These are phyloP conservation scores for Paracentrotus lividus DNA, from an alignment of 53 echinoderm and acorn worm genomes.

Conservation along the genomic window DNA sequence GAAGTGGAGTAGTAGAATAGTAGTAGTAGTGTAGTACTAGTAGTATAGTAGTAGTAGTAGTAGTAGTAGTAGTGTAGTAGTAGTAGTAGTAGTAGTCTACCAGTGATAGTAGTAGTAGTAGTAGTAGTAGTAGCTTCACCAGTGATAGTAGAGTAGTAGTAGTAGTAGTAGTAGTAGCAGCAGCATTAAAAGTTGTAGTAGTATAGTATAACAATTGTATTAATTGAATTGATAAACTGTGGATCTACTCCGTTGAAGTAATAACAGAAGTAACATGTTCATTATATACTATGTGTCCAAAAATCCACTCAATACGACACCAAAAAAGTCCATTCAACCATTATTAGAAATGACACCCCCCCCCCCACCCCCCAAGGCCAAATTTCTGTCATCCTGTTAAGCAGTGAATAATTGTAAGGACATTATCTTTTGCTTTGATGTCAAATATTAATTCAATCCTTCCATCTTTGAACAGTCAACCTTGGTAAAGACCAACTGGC, in stretches of 20 bases:
- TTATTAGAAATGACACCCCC: not conserved
- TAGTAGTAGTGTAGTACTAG: not conserved
- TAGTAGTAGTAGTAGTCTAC: not conserved
- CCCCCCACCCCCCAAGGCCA: not conserved
- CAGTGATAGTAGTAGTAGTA: not conserved
- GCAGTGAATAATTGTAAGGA: not conserved
- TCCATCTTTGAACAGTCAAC: constrained; percentile 1
- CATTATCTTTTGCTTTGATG: not conserved
- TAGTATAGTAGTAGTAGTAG: not conserved
- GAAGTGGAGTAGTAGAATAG: no score
- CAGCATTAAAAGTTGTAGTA: constrained; percentile 31
- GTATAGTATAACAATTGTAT: constrained; percentile 3
- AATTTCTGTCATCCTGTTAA: not conserved
- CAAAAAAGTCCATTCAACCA: not conserved
- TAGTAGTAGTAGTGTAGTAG: not conserved
- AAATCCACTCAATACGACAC: not conserved
- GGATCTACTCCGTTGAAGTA: no score
- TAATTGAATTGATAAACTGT: no score
- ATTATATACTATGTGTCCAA: not conserved
- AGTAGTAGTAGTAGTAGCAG: constrained; percentile 33
- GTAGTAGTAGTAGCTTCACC: constrained; percentile 16
- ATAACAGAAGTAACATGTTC: not conserved
- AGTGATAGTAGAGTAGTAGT: constrained; percentile 26
- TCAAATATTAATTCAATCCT: not conserved
- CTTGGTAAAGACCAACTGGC: not conserved